Base-by-base conservation (phyloP, 1,140 invertebrate species). In the Metaphire vulgaris region DNA sequence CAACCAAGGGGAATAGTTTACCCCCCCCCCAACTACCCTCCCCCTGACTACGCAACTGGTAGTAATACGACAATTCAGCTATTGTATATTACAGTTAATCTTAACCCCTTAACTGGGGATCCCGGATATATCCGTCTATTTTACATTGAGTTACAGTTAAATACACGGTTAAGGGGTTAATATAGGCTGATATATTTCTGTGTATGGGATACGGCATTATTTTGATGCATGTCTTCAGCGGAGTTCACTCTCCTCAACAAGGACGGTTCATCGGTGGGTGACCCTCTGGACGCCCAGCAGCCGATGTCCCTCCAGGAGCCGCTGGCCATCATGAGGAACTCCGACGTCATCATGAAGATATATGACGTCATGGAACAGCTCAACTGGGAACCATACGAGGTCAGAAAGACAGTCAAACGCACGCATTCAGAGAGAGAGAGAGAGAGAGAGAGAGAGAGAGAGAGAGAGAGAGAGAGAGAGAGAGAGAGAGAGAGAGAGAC, bases 321-420 rank as follows among this genome's bases (percentile, higher is more conserved):
- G 15, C 69, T 78, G 29, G 64, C 77, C n/a, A 75, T 70, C 6
- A 75, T 78, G 77, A 32, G 77, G n/a, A 74, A 56, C 64, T 33
- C 73, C 31, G 33, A 74, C 12, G 28, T 78, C 68, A 56, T 75
- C 16, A 74, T 33, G 64, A 69, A 71, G 74, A 71, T 78, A 1
- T 34, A 69, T 41, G 77, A 78, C 32, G 31, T 64, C 16, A 78
- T 78, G 77, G 74, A 75, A 28, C n/a, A 67, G 29, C 41, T 78
- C 16, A 72, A 72, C 2, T 78, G 77, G 77, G 30, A 71, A 71
- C 77, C 77, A 15, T 78, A 78, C 66, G 72, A 78, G 72, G 77
- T 78, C 6, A 16, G 71, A 15, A 28, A n/a, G n/a, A n/a, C n/a
- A n/a, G n/a, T n/a, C n/a, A n/a, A 65, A 65, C 56, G n/a, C n/a